A percentile compares a stretch with the other conserved stretches of the same genome.
These are phyloP conservation scores for Gadopsis marmoratus DNA, from an alignment of 2,797 vertebrate genomes.

Conservation along the genomic window DNA sequence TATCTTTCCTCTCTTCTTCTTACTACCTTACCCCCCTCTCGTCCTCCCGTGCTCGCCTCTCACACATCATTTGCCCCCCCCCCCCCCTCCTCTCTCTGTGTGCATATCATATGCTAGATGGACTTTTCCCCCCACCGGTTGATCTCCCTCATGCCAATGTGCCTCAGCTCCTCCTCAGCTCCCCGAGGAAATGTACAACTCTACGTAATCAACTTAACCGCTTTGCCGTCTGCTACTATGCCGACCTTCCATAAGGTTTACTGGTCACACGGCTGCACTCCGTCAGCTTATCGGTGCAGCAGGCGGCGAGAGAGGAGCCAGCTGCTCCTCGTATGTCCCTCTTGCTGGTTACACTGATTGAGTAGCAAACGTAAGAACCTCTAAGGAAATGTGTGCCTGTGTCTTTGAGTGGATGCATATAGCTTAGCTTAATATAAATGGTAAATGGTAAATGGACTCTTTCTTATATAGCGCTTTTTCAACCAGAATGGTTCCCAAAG, in stretches of 20 bases:
- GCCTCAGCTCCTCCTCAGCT: constrained; percentile 44
- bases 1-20: background rate
- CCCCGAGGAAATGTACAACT: constrained; percentile 70
- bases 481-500: no score
- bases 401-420: background rate
- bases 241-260: constrained; percentile 62
- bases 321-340: constrained; percentile 43
- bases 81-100: background rate
- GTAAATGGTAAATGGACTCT: no score
- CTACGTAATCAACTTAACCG: constrained; percentile 75
- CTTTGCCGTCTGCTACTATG: constrained; percentile 63
- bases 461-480: no score
- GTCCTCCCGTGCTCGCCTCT: constrained; percentile 1
- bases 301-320: constrained; percentile 28
- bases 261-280: constrained; percentile 58
- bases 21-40: background rate
- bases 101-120: constrained; percentile 38
- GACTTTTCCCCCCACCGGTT: constrained; percentile 22
- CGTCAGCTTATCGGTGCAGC: constrained; percentile 49
- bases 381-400: constrained; percentile 3
- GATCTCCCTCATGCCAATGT: constrained; percentile 28
- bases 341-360: constrained; percentile 19
- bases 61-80: background rate
- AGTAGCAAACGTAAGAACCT: constrained; percentile 45
- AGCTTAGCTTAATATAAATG: background rate